Conservation (phyloP, 1,140 invertebrate species). For the Globodera ellingtonae region DNA sequence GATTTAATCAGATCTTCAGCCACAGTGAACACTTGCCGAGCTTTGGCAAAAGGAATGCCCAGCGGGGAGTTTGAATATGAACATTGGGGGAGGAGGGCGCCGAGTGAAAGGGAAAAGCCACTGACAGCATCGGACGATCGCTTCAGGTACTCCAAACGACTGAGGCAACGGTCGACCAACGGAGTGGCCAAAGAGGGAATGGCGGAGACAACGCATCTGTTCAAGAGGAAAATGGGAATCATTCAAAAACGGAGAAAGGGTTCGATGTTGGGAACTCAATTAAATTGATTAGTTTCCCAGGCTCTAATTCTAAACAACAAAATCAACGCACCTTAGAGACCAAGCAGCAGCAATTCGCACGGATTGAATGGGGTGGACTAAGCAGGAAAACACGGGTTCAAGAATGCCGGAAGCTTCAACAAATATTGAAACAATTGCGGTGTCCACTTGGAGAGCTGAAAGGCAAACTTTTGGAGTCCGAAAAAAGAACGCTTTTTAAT, state of each 20-base stretch:
- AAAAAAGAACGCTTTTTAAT: neutral
- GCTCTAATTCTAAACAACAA: neutral
- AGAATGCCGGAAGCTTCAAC: constrained; percentile 79
- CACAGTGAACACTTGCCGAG: constrained; percentile 82
- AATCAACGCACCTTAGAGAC: constrained; percentile 74
- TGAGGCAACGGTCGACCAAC: constrained; percentile 77
- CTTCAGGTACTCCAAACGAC: constrained; percentile 76
- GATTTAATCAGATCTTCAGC: constrained; percentile 93
- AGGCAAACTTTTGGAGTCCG: neutral
- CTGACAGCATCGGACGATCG: constrained; percentile 88
- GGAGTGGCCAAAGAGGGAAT: constrained; percentile 90
- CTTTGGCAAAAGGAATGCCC: constrained; percentile 86
- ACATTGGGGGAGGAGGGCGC: constrained; percentile 87
- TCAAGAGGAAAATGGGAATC: neutral
- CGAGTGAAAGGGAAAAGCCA: constrained; percentile 89
- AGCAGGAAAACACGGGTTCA: constrained; percentile 76
- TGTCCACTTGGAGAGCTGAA: constrained; percentile 76
- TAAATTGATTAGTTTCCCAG: too few species aligned
- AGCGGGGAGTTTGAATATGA: constrained; percentile 78
- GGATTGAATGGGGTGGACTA: constrained; percentile 88
- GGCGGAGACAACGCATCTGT: constrained; percentile 80
- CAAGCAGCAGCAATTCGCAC: constrained; percentile 88
- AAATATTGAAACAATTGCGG: constrained; percentile 83
- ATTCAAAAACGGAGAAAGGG: neutral
- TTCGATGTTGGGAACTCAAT: too few species aligned